A percentile compares a stretch with the other conserved stretches of the same genome.
These are phyloP conservation scores for Nomada ruficornis DNA, from an alignment of 2,888 invertebrate species.

Conservation along the genomic window DNA sequence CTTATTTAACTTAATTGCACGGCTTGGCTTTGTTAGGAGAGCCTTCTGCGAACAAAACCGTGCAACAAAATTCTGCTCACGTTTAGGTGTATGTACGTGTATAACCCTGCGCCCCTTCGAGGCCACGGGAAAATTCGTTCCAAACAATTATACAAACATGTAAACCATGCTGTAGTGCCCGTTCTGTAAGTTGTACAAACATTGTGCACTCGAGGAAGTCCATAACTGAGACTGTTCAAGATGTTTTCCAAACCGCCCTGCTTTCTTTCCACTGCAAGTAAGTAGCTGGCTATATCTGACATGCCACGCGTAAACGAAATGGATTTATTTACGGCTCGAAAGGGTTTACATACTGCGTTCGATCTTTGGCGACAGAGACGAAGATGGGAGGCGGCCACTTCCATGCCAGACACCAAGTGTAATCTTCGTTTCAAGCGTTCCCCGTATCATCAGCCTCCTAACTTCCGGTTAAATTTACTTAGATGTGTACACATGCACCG, in stretches of 20 bases:
- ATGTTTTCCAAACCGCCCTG: conserved; percentile 53
- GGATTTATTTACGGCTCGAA: conserved; percentile 65
- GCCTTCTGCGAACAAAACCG: conserved; percentile 11
- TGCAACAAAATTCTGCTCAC: conserved; percentile 37
- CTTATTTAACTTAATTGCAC: conserved; percentile 58
- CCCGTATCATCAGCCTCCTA: conserved; percentile 47
- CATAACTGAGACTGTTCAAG: conserved; percentile 27
- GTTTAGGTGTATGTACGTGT: not conserved
- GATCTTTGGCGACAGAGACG: conserved; percentile 60
- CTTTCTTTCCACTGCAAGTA: conserved; percentile 52
- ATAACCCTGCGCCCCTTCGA: not conserved
- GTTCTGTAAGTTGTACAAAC: not conserved
- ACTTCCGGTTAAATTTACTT: conserved; percentile 64
- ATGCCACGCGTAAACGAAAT: conserved; percentile 54
- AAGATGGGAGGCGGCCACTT: conserved; percentile 47
- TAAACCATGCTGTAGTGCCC: not conserved
- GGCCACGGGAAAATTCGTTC: not conserved
- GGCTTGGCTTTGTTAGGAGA: conserved; percentile 43
- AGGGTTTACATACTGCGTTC: conserved; percentile 59
- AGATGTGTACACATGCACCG: conserved; percentile 5
- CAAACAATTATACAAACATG: not conserved
- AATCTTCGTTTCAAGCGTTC: conserved; percentile 52
- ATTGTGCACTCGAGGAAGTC: conserved; percentile 11
- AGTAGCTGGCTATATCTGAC: conserved; percentile 50
- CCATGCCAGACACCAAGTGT: conserved; percentile 48